Base-by-base conservation (phyloP, 2,113 vertebrate species). In the Chionomys nivalis region DNA sequence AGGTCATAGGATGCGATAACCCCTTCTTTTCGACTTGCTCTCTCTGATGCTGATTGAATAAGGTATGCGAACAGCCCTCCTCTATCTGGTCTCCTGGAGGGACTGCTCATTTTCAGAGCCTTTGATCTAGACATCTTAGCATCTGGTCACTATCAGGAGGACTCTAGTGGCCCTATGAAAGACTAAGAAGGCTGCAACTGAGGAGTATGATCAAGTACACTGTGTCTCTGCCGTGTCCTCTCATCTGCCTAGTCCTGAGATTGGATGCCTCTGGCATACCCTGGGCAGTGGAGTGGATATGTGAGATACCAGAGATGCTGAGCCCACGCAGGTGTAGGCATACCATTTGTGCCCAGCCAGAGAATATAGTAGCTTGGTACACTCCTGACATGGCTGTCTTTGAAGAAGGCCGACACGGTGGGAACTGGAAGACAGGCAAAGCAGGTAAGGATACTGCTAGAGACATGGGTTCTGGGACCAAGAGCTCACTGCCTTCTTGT, bases 71-170 rank as follows among this genome's bases (percentile, higher is more conserved):
- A 91, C 91, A 47, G 36, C 73, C 49, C 33, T 89, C 81, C 86
- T 55, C 24, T 24, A 78, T 77, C 44, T 87, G 10, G 13, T 70
- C 23, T 87, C 70, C 44, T 73, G 36, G 92, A 86, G 14, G 44
- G 14, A 55, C 39, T 23, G 44, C 36, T 52, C 82, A 61, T 94
- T 82, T 93, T 91, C 70, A 94, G 52, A 89, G 33, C 26, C 79
- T 95, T 78, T 92, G 76, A 90, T 33, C 19, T 26, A 92, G 86
- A 73, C 19, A 5, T 83, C n/a, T 88, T 88, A 76, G 75, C 31
- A 44, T 49, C 9, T 76, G 39, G 24, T 86, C 85, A 81, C 72
- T 47, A 68, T 42, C 47, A 66, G 26, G 52, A 87, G 49, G 26
- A 81, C 42, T 44, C 39, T 73, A 72, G 28, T 49, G 58, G 14